A percentile compares a stretch with the other conserved stretches of the same genome.
Evolutionary conservation across 2,888 invertebrate species (phyloP).

Genomic region (Tillus elongatus): DNA sequence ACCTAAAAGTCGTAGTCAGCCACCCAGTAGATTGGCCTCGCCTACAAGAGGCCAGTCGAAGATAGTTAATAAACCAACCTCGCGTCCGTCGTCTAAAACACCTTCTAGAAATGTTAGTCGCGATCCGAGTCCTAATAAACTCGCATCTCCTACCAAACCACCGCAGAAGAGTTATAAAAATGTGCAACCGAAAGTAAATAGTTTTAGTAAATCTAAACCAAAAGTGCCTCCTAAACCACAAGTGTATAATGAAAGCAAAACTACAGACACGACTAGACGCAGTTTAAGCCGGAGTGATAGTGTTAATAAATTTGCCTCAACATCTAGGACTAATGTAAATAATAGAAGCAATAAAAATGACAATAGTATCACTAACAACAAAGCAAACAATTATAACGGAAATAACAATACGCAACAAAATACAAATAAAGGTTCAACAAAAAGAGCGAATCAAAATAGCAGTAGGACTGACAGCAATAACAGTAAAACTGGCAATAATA

Average conservation of each 20-base stretch:
- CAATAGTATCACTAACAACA: not conserved
- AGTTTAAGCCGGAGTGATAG: slow-evolving; percentile 17
- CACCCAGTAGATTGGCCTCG: slow-evolving; percentile 31
- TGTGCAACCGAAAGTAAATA: slow-evolving; percentile 40
- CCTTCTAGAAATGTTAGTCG: slow-evolving; percentile 27
- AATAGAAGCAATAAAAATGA: not conserved
- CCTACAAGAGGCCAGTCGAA: slow-evolving; percentile 25
- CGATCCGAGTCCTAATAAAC: slow-evolving; percentile 34
- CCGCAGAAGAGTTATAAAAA: slow-evolving; percentile 34
- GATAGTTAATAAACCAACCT: slow-evolving; percentile 22
- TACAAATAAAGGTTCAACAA: not conserved
- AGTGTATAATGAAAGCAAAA: not conserved
- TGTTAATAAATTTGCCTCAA: slow-evolving; percentile 22
- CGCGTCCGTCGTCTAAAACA: slow-evolving; percentile 18
- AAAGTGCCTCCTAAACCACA: slow-evolving; percentile 39
- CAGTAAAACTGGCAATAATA: slow-evolving; percentile 12
- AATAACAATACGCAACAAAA: not conserved
- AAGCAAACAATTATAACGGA: slow-evolving; percentile 1
- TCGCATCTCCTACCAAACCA: slow-evolving; percentile 31
- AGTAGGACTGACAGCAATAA: slow-evolving; percentile 13
- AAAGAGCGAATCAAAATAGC: slow-evolving; percentile 12
- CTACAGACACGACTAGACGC: slow-evolving; percentile 7
- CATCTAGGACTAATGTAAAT: slow-evolving; percentile 17
- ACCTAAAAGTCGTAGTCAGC: slow-evolving; percentile 32
- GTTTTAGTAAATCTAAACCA: slow-evolving; percentile 34